Base-by-base conservation (phyloP, 2,888 invertebrate genomes). In the Sturmia bella region DNA sequence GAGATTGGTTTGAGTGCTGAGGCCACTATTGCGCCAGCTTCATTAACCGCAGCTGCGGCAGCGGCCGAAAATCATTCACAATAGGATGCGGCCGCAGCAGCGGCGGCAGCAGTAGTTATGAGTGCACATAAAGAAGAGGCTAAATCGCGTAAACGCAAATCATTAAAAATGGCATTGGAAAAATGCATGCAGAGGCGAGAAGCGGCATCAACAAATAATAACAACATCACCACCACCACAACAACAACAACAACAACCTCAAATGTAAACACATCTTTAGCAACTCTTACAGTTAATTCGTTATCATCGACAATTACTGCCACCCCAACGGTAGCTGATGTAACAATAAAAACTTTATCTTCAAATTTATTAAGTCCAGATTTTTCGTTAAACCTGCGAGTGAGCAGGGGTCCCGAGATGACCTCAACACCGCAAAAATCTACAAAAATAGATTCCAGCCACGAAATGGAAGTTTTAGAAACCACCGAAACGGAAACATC, bases 1-100 rank as follows among this genome's bases (percentile, higher is more conserved):
- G 91, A 91, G 86, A 91, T 91, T 72, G 91, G 91, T 43, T 85
- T 89, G 63, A 86, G 86, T 85, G 85, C 84, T 27, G 83, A 82
- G 43, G 83, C 80, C 54, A 80, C 79, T 19, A 72, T 89, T 84
- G 89, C 89, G n/a, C 87, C 89, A 6, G 87, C 89, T 0, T 87
- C 88, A 6, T 88, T 88, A 15, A 88, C 89, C 27, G 89, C 88
- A 43, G 88, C 89, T 84, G 86, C 89, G 68, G 88, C 89, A 72
- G 88, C 89, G 75, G 88, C 89, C 86, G 89, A 89, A 84, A 91
- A 91, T 88, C 91, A 90, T 86, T 89, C 89, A 86, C 90, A 91
- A 91, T 91, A 90, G 90, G 90, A 89, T 88, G 89, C 89, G 85
- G 89, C 89, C 89, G 89, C 89, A 88, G 88, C 89, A 88, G 89